A percentile compares a stretch with the other conserved stretches of the same genome.
phyloP scores from a whole-genome alignment of 2,113 vertebrate genomes.

The Patagioenas fasciata region DNA sequence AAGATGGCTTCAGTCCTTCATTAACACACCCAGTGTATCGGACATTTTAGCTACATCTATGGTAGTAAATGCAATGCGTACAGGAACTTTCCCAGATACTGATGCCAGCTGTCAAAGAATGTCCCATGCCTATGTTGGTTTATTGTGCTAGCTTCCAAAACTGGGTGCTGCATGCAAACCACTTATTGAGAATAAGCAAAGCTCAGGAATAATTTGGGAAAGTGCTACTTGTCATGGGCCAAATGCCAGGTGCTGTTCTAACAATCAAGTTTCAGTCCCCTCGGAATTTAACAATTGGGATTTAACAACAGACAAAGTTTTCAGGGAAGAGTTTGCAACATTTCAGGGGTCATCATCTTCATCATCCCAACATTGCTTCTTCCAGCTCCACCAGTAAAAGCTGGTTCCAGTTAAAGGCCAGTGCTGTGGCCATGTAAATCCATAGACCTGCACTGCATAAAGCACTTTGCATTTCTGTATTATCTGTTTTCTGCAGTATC shows the following conservation, averaged over 20 bases:
- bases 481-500: not conserved
- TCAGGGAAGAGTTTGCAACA: not conserved
- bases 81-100: not conserved
- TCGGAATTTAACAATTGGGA: not conserved
- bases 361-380: not conserved
- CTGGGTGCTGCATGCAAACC: not conserved
- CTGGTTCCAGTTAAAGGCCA: not conserved
- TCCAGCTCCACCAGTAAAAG: not conserved
- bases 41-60: not conserved
- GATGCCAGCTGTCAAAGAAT: constrained; percentile 21
- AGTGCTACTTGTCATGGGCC: not conserved
- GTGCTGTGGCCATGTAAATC: not conserved
- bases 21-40: not conserved
- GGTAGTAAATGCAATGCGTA: not conserved
- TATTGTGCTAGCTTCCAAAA: not conserved
- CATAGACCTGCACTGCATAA: not conserved
- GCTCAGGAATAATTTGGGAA: not conserved
- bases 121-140: not conserved
- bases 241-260: not conserved
- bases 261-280: not conserved
- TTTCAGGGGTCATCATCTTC: not conserved
- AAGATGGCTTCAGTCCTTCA: not conserved
- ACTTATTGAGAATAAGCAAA: not conserved
- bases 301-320: not conserved
- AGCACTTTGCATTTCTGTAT: not conserved